phyloP scores from a whole-genome alignment of 2,888 invertebrate genomes.

The Harpalus rubripes region DNA sequence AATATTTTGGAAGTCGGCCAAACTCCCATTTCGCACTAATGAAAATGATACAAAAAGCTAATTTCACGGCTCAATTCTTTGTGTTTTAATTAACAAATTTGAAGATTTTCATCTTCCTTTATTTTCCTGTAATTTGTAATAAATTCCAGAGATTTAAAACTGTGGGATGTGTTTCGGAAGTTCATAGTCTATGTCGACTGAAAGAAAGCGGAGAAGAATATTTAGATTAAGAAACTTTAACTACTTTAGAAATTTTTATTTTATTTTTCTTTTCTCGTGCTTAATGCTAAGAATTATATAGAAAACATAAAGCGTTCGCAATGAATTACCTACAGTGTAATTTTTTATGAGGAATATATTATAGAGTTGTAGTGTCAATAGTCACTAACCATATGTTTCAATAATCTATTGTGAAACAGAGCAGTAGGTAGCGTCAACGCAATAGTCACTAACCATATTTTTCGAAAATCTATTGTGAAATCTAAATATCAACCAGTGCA shows the following conservation, averaged over 20 bases:
- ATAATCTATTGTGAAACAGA: too few relatives aligned
- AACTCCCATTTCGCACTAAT: conserved; percentile 27
- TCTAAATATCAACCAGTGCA: too few relatives aligned
- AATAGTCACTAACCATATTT: too few relatives aligned
- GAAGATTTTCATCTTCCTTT: conserved; percentile 31
- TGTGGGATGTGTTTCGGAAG: neutral
- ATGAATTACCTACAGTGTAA: too few relatives aligned
- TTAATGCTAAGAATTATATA: neutral
- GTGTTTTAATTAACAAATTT: conserved; percentile 38
- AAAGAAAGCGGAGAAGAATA: conserved; percentile 10
- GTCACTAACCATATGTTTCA: too few relatives aligned
- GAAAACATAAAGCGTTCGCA: neutral
- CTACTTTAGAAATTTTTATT: neutral
- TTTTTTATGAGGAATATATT: too few relatives aligned
- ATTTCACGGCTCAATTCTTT: conserved; percentile 48
- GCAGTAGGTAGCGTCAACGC: too few relatives aligned
- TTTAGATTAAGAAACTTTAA: conserved; percentile 7
- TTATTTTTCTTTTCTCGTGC: neutral
- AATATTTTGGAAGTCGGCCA: conserved; percentile 26
- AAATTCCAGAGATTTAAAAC: conserved; percentile 26
- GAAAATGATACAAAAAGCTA: conserved; percentile 46
- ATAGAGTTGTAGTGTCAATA: too few relatives aligned
- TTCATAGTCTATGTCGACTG: neutral
- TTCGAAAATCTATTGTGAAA: too few relatives aligned
- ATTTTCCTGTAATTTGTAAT: conserved; percentile 35